Conservation (phyloP, 2,113 vertebrate species). For the Scopus umbretta region DNA sequence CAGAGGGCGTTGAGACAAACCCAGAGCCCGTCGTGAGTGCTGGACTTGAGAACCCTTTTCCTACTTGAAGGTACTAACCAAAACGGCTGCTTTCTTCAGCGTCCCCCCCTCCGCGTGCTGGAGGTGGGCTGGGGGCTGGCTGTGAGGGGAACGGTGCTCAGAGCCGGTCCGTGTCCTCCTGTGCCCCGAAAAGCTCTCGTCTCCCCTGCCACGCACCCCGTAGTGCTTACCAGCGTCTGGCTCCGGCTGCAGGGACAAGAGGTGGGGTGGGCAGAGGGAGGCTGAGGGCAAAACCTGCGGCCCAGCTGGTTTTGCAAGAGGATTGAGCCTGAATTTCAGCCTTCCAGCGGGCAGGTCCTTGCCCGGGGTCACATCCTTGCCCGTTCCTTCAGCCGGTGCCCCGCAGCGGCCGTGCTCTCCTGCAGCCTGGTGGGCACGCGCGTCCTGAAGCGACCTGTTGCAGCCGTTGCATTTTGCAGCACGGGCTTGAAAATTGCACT, state of each 20-base stretch:
- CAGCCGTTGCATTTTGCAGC: background rate
- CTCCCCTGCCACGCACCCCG: background rate
- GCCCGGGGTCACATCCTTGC: background rate
- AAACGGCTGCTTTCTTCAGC: background rate
- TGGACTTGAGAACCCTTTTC: background rate
- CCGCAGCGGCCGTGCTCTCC: background rate
- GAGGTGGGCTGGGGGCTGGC: background rate
- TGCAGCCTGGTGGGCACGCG: background rate
- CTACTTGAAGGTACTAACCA: conserved; percentile 64
- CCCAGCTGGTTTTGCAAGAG: background rate
- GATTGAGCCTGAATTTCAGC: background rate
- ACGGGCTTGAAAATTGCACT: background rate
- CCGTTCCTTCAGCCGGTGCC: background rate
- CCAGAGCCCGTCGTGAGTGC: background rate
- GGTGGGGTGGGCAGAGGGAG: background rate
- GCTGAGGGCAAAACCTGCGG: background rate
- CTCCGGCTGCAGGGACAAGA: background rate
- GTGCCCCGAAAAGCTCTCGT: background rate
- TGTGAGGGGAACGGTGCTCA: background rate
- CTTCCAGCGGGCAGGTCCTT: background rate
- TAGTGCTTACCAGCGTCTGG: background rate
- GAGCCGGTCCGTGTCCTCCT: background rate
- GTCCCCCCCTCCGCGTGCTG: too few relatives aligned
- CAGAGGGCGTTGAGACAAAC: background rate
- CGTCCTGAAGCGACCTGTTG: background rate